Conservation (phyloP, 2,797 vertebrate species). For the Catamblyrhynchus diadema region DNA sequence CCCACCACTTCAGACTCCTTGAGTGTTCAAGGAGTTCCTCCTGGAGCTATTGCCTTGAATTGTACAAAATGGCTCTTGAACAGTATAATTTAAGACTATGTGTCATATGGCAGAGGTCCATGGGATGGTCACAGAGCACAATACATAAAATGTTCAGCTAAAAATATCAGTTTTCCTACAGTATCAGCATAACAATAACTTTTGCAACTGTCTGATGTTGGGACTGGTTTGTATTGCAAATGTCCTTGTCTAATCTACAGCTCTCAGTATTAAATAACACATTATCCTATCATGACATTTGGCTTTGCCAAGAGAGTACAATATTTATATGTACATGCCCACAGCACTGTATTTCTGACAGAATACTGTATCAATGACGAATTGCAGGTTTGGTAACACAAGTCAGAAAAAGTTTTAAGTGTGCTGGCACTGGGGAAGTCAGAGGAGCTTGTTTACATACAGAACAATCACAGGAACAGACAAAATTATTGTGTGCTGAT, state of each 20-base stretch:
- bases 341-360: not conserved
- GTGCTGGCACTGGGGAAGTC: not conserved
- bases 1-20: not conserved
- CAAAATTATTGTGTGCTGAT: not conserved
- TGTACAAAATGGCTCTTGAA: not conserved
- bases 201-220: not conserved
- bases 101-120: not conserved
- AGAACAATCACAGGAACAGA: not conserved
- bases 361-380: not conserved
- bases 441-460: not conserved
- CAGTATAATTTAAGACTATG: not conserved
- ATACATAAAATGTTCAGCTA: not conserved
- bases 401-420: not conserved
- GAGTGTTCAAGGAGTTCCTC: not conserved
- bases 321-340: not conserved
- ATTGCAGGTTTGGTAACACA: not conserved
- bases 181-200: not conserved
- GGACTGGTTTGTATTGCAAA: slow-evolving; percentile 12
- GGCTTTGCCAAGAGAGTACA: not conserved
- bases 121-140: not conserved
- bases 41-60: not conserved
- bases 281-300: not conserved
- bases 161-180: slow-evolving; percentile 13
- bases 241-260: not conserved
- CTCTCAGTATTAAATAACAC: not conserved